A percentile compares a stretch with the other conserved stretches of the same genome.
These are phyloP conservation scores for Formica selysi DNA, from an alignment of 1,140 invertebrate genomes.

Conservation along the genomic window DNA sequence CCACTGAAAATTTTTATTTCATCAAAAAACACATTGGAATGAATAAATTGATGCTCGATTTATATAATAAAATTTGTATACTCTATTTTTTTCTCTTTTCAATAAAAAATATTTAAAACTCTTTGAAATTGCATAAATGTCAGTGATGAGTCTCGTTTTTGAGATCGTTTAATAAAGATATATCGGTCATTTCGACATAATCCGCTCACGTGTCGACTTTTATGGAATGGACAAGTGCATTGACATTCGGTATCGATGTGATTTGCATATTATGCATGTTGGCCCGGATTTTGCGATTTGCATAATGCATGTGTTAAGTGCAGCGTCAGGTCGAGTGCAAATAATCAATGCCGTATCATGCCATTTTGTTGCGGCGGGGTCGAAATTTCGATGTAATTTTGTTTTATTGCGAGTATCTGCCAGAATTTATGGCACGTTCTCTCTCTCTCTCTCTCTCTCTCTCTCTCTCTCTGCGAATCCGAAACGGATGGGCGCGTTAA, in stretches of 20 bases:
- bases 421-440: neutral
- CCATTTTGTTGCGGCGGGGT: neutral
- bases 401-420: too few species aligned
- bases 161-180: neutral
- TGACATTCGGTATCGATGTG: slow-evolving; percentile 30
- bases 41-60: neutral
- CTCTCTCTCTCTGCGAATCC: too few species aligned
- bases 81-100: neutral
- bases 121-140: too few species aligned
- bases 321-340: neutral
- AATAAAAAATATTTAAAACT: neutral
- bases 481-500: neutral
- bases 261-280: slow-evolving; percentile 48
- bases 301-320: slow-evolving; percentile 46
- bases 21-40: neutral
- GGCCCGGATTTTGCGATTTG: slow-evolving; percentile 4
- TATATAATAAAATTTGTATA: neutral
- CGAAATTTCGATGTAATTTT: neutral
- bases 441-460: too few species aligned
- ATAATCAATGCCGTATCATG: neutral
- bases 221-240: neutral
- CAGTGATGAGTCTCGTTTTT: too few species aligned
- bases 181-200: neutral
- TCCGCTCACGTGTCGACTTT: neutral
- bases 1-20: neutral